These are phyloP conservation scores for Tineola bisselliella DNA, from an alignment of 2,888 invertebrate genomes.

Conservation along the genomic window DNA sequence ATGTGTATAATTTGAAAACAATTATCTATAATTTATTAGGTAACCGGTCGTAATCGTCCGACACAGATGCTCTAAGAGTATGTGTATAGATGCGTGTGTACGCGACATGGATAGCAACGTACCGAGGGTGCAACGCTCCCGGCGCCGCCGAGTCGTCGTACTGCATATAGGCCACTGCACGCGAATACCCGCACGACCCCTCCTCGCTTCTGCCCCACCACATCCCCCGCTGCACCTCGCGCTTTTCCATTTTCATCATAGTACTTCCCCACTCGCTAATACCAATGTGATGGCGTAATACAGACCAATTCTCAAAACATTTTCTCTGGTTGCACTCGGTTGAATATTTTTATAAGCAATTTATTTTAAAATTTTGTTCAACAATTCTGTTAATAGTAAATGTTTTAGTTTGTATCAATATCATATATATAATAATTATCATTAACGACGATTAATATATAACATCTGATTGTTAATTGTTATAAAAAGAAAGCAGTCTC, in stretches of 20 bases:
- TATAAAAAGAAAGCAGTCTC: not conserved
- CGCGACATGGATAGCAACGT: slow-evolving; percentile 53
- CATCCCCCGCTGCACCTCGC: slow-evolving; percentile 42
- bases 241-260: slow-evolving; percentile 64
- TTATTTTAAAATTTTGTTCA: no score
- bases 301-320: slow-evolving; percentile 19
- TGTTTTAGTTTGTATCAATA: no score
- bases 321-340: no score
- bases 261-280: slow-evolving; percentile 32
- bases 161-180: slow-evolving; percentile 69
- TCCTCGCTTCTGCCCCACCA: slow-evolving; percentile 21
- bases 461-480: not conserved
- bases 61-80: slow-evolving; percentile 30
- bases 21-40: slow-evolving; percentile 1
- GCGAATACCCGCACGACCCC: slow-evolving; percentile 53
- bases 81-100: slow-evolving; percentile 33
- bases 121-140: slow-evolving; percentile 66
- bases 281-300: slow-evolving; percentile 43
- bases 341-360: no score
- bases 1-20: not conserved
- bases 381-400: no score
- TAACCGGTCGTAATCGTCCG: slow-evolving; percentile 32
- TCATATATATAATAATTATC: no score
- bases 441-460: no score
- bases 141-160: slow-evolving; percentile 64